These are phyloP conservation scores for Coenonympha glycerion DNA, from an alignment of 2,888 invertebrate species.

Conservation along the genomic window DNA sequence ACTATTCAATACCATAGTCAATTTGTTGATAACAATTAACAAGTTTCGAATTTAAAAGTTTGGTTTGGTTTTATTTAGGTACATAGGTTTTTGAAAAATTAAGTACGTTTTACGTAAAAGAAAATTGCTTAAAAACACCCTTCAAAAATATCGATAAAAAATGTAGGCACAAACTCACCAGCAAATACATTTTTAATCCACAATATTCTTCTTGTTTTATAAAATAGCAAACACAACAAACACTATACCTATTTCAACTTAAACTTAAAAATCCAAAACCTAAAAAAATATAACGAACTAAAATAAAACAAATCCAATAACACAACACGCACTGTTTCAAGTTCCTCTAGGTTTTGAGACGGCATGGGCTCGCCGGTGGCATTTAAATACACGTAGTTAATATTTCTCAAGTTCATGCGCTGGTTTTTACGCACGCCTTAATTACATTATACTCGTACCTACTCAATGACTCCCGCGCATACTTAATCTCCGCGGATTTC, in stretches of 20 bases:
- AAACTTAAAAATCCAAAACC: too few relatives aligned
- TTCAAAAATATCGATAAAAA: not conserved
- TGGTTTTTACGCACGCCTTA: conserved; percentile 28
- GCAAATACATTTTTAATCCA: conserved; percentile 2
- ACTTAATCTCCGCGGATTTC: conserved; percentile 17
- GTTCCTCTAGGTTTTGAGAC: conserved; percentile 9
- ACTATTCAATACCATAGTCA: too few relatives aligned
- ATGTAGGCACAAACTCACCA: conserved; percentile 3
- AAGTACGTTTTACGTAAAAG: too few relatives aligned
- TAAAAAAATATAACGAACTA: not conserved
- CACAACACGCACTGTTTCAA: conserved; percentile 15
- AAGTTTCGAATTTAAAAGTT: too few relatives aligned
- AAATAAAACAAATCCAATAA: not conserved
- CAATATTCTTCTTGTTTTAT: not conserved
- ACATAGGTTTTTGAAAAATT: too few relatives aligned
- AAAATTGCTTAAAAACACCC: not conserved
- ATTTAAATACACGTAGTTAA: conserved; percentile 25
- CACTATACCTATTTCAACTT: not conserved
- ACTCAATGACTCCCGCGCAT: conserved; percentile 23
- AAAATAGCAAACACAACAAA: not conserved
- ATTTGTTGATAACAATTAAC: too few relatives aligned
- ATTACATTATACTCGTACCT: too few relatives aligned
- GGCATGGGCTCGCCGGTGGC: conserved; percentile 5
- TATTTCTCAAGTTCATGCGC: conserved; percentile 15
- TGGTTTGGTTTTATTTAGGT: too few relatives aligned